These are phyloP conservation scores for Salpingus planirostris DNA, from an alignment of 2,888 invertebrate genomes.

Conservation along the genomic window DNA sequence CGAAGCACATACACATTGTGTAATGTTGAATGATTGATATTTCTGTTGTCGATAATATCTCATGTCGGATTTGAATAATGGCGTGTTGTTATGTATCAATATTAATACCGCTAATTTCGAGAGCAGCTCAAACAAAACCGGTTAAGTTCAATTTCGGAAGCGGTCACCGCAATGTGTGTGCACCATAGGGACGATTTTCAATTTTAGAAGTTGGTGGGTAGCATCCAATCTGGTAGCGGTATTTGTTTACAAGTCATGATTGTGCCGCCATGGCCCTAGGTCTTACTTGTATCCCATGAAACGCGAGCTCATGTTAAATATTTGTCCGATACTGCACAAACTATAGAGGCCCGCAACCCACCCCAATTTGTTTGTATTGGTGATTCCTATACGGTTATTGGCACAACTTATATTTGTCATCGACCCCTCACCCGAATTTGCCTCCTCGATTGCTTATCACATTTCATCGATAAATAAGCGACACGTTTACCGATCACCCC, in stretches of 20 bases:
- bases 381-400: conserved; percentile 12
- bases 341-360: conserved; percentile 3
- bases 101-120: conserved; percentile 11
- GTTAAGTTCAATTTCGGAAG: conserved; percentile 9
- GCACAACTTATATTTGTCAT: conserved; percentile 11
- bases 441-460: too few species aligned
- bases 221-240: conserved; percentile 12
- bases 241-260: conserved; percentile 18
- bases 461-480: too few species aligned
- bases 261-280: conserved; percentile 13
- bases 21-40: too few species aligned
- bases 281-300: conserved; percentile 13
- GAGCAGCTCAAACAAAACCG: conserved; percentile 6
- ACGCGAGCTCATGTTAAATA: conserved; percentile 13
- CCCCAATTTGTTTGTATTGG: conserved; percentile 12
- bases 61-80: not conserved
- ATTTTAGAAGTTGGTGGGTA: conserved; percentile 11
- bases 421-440: too few species aligned
- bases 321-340: conserved; percentile 11
- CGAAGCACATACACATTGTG: too few species aligned
- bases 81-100: too few species aligned
- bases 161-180: conserved; percentile 5
- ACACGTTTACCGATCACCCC: too few species aligned
- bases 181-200: conserved; percentile 10
- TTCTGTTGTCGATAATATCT: not conserved